Percentiles rank a stretch among this genome's conserved stretches.
Evolutionary conservation across 2,888 invertebrate species (phyloP).

Genomic region (Microplitis deprimator): DNA sequence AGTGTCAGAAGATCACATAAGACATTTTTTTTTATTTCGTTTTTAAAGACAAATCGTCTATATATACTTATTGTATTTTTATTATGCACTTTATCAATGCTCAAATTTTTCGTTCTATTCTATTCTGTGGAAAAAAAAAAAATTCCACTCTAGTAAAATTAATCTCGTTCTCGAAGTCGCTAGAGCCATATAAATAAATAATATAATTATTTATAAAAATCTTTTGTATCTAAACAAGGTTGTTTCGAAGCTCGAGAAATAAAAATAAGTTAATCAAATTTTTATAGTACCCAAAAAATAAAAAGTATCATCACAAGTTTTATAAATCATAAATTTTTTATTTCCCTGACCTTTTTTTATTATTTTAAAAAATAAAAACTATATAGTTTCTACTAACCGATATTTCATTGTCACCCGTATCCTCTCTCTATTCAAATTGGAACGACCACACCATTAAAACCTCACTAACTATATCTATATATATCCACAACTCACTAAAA

Average conservation of each 20-base stretch:
- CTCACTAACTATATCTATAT: background rate
- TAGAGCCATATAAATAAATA: too few species aligned
- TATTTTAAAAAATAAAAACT: conserved; percentile 3
- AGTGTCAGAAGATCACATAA: conserved; percentile 52
- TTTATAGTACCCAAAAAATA: conserved; percentile 8
- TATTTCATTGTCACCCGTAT: conserved; percentile 34
- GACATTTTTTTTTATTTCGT: conserved; percentile 43
- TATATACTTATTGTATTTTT: background rate
- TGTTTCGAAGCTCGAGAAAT: background rate
- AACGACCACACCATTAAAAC: conserved; percentile 34
- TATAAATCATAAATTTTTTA: conserved; percentile 41
- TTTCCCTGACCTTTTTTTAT: conserved; percentile 19
- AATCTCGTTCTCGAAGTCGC: too few species aligned
- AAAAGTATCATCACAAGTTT: conserved; percentile 21
- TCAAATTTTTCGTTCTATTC: background rate
- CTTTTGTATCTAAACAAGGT: background rate
- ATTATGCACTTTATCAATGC: background rate
- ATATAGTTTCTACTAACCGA: conserved; percentile 29
- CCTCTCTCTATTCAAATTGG: conserved; percentile 49
- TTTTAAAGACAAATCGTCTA: conserved; percentile 23
- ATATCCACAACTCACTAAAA: background rate
- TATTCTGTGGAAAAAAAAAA: too few species aligned
- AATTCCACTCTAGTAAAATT: too few species aligned
- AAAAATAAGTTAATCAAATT: background rate
- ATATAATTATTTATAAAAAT: background rate